These are phyloP conservation scores for Noctua fimbriata DNA, from an alignment of 2,888 invertebrate genomes.

Conservation along the genomic window DNA sequence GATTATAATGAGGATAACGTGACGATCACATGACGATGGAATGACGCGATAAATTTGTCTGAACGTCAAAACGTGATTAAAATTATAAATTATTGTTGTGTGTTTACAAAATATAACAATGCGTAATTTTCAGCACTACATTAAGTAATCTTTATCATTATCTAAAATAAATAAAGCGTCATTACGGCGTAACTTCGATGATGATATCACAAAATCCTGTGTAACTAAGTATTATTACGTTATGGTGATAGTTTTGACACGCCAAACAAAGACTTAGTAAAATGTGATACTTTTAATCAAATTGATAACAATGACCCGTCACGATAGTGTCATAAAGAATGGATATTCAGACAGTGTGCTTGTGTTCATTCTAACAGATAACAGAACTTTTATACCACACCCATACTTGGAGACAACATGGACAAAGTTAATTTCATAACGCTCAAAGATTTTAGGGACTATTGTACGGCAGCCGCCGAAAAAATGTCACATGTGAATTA, in stretches of 20 bases:
- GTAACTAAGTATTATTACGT: background rate
- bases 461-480: background rate
- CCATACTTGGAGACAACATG: background rate
- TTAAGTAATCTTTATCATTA: background rate
- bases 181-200: background rate
- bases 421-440: background rate
- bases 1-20: too few species aligned
- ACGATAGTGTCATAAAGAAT: too few species aligned
- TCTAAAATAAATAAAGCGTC: too few species aligned
- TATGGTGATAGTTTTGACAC: background rate
- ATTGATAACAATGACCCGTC: background rate
- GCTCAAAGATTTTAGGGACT: background rate
- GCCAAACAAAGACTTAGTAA: background rate
- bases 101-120: background rate
- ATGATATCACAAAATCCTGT: background rate
- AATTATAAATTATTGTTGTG: background rate
- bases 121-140: background rate
- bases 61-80: background rate
- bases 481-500: background rate
- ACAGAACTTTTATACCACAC: background rate
- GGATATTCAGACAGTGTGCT: background rate
- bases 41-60: slow-evolving; percentile 1
- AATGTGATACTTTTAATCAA: background rate
- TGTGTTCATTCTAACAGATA: background rate
- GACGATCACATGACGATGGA: background rate